Conservation (phyloP, 2,113 vertebrate species). For the Rhynchopsitta pachyrhyncha region DNA sequence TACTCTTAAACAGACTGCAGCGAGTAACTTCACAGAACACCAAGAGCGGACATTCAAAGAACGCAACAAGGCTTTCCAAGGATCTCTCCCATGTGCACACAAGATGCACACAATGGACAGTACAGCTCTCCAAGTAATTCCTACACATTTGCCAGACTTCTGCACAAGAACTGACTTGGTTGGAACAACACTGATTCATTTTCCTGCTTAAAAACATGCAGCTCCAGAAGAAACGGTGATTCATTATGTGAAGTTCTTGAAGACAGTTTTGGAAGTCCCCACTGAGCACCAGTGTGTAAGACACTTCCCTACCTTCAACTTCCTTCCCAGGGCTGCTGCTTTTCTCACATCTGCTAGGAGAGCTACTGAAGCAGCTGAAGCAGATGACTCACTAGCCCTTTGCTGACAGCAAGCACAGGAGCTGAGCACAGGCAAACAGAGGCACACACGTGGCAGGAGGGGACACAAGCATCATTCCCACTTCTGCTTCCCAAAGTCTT, state of each 20-base stretch:
- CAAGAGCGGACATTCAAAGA: background rate
- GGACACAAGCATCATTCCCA: background rate
- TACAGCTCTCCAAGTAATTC: background rate
- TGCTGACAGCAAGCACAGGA: no score
- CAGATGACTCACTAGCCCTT: background rate
- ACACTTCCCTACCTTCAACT: background rate
- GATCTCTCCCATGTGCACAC: background rate
- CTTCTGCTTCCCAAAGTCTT: rapidly evolving
- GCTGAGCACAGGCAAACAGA: rapidly evolving
- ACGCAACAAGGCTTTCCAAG: background rate
- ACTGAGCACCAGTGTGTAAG: background rate
- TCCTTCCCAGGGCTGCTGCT: background rate
- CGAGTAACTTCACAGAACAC: background rate
- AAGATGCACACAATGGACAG: background rate
- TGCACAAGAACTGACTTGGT: background rate
- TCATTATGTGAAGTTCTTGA: background rate
- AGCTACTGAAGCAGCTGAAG: rapidly evolving
- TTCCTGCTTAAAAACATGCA: background rate
- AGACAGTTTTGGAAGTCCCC: background rate
- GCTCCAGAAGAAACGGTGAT: background rate
- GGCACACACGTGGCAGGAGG: background rate
- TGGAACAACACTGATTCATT: background rate
- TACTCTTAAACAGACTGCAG: background rate
- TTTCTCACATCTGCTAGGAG: background rate
- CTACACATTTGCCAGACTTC: background rate